Base-by-base conservation (phyloP, 2,797 vertebrate species). In the Lepus oiostolus region DNA sequence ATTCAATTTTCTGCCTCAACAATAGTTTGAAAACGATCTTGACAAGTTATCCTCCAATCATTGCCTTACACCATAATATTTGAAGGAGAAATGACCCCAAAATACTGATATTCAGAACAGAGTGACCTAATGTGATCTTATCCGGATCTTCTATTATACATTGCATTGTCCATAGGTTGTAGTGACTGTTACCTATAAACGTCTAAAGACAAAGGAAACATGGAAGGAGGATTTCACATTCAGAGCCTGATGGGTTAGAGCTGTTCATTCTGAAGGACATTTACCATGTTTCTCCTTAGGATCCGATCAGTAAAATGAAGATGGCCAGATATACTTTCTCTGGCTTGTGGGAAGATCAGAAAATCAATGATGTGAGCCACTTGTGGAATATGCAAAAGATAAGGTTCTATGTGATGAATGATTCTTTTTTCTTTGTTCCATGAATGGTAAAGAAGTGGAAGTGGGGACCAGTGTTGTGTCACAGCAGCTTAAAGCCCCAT, bases 71-170 rank as follows among this genome's bases (percentile, higher is more conserved):
- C 6, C 11, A 67, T 52, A 38, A 89, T 14, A 38, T 47, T 3
- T 19, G 58, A 87, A n/a, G 16, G 32, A 67, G 77, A 90, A 95
- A 91, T 90, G 52, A 81, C 16, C 24, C 10, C n/a, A 54, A 91
- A 70, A 1, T 7, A 47, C 58, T 72, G 30, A 26, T 77, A 91
- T 21, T 52, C 14, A n/a, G 65, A 83, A 65, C 8, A 82, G 7
- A 50, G 38, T 50, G 17, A 21, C 4, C 10, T 74, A 35, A 2
- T 60, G 6, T 88, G 28, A n/a, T 22, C 14, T 3, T 42, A 35
- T 19, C 16, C 42, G 13, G 21, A 54, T 22, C 22, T 77, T 8
- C 13, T 88, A 17, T 14, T 1, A 3, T 52, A 47, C 5, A 92
- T 58, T 21, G 2, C 2, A 58, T 13, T 35, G 52, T 7, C 11